Base-by-base conservation (phyloP, 2,797 vertebrate species). In the Pipistrellus kuhlii region DNA sequence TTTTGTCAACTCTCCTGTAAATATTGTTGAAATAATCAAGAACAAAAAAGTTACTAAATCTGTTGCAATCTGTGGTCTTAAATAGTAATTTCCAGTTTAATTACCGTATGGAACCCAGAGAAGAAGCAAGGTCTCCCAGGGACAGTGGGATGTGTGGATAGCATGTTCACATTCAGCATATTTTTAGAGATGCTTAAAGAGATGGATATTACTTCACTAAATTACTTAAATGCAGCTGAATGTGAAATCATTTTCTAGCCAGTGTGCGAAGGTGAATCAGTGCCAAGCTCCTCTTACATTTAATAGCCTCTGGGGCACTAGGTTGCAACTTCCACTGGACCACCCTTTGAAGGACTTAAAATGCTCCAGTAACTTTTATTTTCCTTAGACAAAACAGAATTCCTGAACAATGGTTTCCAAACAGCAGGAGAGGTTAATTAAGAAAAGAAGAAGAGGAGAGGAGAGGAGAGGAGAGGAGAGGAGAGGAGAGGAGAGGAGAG, bases 181-280 rank as follows among this genome's bases (percentile, higher is more conserved):
- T 69, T 88, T 94, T 88, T 59, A 55, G 38, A 88, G 11, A 41
- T 30, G 4, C 72, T 90, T 95, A 82, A 87, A 0, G 59, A 68
- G 14, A 94, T 96, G 11, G 23, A 51, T 46, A 93, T 96, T 96
- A 68, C 55, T 51, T 35, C 14, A 51, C 23, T 94, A 88, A 97
- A 90, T 97, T 97, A 96, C 32, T 27, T 97, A 97, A 97, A 96
- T 94, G 77, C 57, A 96, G 44, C 35, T 94, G 97, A 97, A 96
- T 94, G 77, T 76, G 91, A 68, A 73, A 38, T 96, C 51, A 83
- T 97, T 95, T 97, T 97, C 84, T 30, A 96, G 38, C 62, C 95
- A 73, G 95, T 95, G 41, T 82, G 72, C 88, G 96, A 94, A 97
- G 94, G 94, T 98, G 90, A 98, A 94, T 95, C 76, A 88, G 3